Conservation (phyloP, 2,113 vertebrate genomes). For the Psittacula cyanocephala region DNA sequence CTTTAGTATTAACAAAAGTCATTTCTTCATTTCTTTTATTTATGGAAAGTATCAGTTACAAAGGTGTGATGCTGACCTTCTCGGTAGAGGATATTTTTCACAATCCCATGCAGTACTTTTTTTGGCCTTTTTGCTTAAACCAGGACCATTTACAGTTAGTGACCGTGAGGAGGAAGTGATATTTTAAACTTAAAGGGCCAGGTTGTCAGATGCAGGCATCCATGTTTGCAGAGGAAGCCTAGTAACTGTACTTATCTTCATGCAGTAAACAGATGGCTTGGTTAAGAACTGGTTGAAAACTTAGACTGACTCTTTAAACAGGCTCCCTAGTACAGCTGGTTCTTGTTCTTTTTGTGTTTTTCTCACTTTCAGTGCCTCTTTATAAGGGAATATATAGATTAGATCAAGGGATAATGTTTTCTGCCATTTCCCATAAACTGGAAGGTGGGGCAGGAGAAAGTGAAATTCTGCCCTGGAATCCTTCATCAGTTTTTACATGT, state of each 20-base stretch:
- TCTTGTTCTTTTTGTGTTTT: conserved; percentile 51
- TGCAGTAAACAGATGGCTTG: conserved; percentile 15
- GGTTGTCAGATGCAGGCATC: not conserved
- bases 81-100: not conserved
- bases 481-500: not conserved
- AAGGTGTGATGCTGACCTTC: not conserved
- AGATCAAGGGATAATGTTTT: conserved; percentile 53
- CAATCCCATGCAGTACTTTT: not conserved
- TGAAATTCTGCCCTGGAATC: conserved; percentile 14
- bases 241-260: not conserved
- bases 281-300: conserved; percentile 25
- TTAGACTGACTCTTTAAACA: not conserved
- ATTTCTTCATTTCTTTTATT: not conserved
- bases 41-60: conserved; percentile 1
- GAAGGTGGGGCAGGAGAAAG: not conserved
- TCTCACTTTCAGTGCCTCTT: conserved; percentile 43
- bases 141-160: not conserved
- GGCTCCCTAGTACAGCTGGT: conserved; percentile 21
- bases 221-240: not conserved
- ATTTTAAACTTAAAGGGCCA: conserved; percentile 19
- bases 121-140: not conserved
- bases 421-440: conserved; percentile 16
- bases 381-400: conserved; percentile 26
- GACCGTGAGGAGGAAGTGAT: not conserved
- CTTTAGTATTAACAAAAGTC: not conserved